phyloP scores from a whole-genome alignment of 2,113 vertebrate genomes.

The Crypturellus undulatus region DNA sequence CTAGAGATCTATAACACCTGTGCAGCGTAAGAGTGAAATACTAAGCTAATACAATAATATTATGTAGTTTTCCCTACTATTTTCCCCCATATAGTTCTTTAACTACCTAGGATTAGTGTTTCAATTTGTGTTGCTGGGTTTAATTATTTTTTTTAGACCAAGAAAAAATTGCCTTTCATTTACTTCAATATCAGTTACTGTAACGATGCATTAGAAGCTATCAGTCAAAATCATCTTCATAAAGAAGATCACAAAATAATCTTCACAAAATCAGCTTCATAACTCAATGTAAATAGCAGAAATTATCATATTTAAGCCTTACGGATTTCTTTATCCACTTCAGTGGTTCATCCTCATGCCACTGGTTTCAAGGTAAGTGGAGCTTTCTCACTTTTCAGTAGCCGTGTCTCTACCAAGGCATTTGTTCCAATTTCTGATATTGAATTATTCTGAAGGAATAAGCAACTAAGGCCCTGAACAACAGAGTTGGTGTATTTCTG shows the following conservation, averaged over 20 bases:
- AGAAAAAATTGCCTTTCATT: background rate
- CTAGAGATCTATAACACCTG: background rate
- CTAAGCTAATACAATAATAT: background rate
- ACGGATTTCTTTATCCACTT: background rate
- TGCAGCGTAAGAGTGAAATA: background rate
- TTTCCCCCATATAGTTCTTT: fast-evolving
- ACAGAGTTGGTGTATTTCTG: background rate
- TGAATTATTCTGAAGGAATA: background rate
- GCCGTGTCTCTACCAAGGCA: background rate
- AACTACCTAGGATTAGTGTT: background rate
- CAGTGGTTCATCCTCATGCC: background rate
- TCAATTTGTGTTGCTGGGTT: background rate
- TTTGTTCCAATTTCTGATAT: background rate
- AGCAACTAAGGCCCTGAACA: background rate
- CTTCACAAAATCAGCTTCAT: background rate
- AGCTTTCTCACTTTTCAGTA: background rate
- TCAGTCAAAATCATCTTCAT: background rate
- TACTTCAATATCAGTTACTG: background rate
- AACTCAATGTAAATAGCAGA: background rate
- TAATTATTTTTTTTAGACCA: background rate
- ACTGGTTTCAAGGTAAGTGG: background rate
- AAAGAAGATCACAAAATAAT: no score
- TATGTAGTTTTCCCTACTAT: background rate
- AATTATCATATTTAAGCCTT: background rate
- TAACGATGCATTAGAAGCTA: background rate